Conservation (phyloP, 2,797 vertebrate genomes). For the Siniperca scherzeri region DNA sequence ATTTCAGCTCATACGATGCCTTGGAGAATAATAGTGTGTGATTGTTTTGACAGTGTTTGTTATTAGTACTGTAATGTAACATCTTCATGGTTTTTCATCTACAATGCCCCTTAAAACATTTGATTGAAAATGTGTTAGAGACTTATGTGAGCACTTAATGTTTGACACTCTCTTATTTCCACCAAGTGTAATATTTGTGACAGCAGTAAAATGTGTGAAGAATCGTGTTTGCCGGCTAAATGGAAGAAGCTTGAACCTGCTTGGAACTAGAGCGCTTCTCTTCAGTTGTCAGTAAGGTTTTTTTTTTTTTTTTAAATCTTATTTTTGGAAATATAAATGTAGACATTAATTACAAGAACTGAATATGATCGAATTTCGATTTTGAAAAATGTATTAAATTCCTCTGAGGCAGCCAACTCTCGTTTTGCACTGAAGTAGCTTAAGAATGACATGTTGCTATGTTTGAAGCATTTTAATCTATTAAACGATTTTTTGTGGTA, state of each 20-base stretch:
- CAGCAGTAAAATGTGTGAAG: background rate
- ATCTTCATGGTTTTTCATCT: constrained; percentile 30
- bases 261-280: background rate
- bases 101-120: background rate
- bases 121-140: background rate
- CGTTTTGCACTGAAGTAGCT: background rate
- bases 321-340: background rate
- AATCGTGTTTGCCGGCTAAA: background rate
- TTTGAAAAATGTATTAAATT: background rate
- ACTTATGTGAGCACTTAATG: background rate
- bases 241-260: background rate
- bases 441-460: background rate
- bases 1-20: constrained; percentile 16
- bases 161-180: background rate
- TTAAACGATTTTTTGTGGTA: background rate
- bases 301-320: background rate
- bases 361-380: background rate
- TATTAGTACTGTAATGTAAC: background rate
- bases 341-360: background rate
- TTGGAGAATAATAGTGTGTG: constrained; percentile 40
- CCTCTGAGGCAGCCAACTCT: background rate
- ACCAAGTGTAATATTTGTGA: background rate
- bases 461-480: background rate
- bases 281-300: background rate
- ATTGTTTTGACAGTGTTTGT: constrained; percentile 41